Conservation (phyloP, 2,888 invertebrate genomes). For the Apocheima hispidaria region DNA sequence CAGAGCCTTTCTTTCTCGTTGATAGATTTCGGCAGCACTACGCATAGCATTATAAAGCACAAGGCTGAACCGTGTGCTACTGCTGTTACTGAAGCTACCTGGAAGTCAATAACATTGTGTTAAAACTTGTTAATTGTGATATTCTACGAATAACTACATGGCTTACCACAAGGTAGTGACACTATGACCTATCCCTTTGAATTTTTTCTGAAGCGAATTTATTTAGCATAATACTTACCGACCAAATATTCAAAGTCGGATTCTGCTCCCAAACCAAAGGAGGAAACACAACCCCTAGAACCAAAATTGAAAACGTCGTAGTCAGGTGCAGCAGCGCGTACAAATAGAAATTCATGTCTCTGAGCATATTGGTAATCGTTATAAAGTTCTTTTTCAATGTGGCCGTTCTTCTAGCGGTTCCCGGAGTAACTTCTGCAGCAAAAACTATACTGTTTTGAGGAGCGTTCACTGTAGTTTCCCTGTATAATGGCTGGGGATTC, state of each 20-base stretch:
- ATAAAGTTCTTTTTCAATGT: conserved; percentile 78
- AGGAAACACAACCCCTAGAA: conserved; percentile 84
- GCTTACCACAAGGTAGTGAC: conserved; percentile 20
- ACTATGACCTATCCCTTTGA: conserved; percentile 6
- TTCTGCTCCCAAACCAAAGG: conserved; percentile 80
- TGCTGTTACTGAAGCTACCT: conserved; percentile 68
- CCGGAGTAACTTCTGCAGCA: conserved; percentile 69
- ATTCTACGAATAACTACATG: not conserved
- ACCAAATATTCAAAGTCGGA: conserved; percentile 74
- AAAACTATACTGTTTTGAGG: conserved; percentile 68
- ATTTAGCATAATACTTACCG: conserved; percentile 58
- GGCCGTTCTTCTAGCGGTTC: conserved; percentile 76
- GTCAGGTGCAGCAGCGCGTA: conserved; percentile 83
- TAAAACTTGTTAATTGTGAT: not conserved
- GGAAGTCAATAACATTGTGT: conserved; percentile 13
- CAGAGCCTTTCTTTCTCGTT: conserved; percentile 75
- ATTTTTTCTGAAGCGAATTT: not conserved
- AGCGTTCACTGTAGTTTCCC: conserved; percentile 83
- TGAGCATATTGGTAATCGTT: conserved; percentile 73
- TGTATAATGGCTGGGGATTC: conserved; percentile 83
- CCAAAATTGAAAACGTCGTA: conserved; percentile 82
- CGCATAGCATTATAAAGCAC: conserved; percentile 75
- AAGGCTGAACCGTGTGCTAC: conserved; percentile 73
- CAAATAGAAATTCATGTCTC: conserved; percentile 83
- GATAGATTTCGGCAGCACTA: conserved; percentile 73